Evolutionary conservation across 1,140 invertebrate genomes (phyloP), one percentile per base, ranked within the genome.

Genomic region (Drosophila rhopaloa): DNA sequence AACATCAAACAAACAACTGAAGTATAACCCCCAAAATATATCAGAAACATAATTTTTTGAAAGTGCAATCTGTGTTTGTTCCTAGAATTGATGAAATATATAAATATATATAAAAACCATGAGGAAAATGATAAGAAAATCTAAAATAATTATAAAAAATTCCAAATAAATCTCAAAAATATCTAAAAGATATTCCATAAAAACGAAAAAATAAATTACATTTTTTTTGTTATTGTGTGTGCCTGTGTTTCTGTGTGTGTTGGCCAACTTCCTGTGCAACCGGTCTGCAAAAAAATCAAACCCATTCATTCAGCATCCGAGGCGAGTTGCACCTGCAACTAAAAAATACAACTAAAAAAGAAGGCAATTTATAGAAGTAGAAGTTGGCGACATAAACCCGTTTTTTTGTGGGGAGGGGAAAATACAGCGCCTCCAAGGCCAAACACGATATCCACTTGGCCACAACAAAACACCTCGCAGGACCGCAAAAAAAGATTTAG

Each of bases 241-340:
- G 59, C 79, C 73, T 77, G 76, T 38, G 9, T 51, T 6, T 27
- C 7, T 41, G 48, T 41, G 38, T 44, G 41, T 65, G 37, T 24
- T 41, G 35, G 65, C 46, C 61, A 66, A 43, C 47, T 68, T 68
- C 65, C 65, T 68, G 65, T 68, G 65, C 79, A 86, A 86, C 83
- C 83, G 83, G 83, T 86, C 81, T 55, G 57, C 59, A 57, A 77
- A 46, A 68, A 54, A 46, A 41, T 16, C 29, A 67, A 66, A 29
- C 65, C 29, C 46, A 66, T 68, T 66, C 65, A 66, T 68, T 29
- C 65, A 68, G 65, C 65, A 68, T 68, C 65, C 65, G 65, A 68
- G 67, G 60, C 63, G 48, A 71, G 67, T 68, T 68, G 83, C 83
- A 86, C 79, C 83, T 88, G 83, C 83, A 75, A 54, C 55, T 14